A percentile compares a stretch with the other conserved stretches of the same genome.
phyloP scores from a whole-genome alignment of 1,140 invertebrate species.

The Drosophila tristis region DNA sequence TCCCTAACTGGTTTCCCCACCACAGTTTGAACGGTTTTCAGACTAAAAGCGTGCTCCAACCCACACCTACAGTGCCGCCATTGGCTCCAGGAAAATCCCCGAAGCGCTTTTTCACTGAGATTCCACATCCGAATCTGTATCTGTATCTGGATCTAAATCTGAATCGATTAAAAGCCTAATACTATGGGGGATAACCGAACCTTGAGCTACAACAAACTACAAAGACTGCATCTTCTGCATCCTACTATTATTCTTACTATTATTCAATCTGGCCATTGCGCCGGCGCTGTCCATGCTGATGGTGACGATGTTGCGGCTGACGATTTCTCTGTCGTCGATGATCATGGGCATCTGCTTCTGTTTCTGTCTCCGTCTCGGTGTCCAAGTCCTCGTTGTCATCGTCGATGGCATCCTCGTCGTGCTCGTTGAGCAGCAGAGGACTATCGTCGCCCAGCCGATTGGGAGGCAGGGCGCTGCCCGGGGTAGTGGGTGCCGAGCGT shows the following conservation, averaged over 20 bases:
- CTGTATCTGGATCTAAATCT: no score
- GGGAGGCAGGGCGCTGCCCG: slow-evolving; percentile 85
- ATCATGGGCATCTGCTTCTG: slow-evolving; percentile 25
- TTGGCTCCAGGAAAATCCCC: no score
- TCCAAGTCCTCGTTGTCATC: slow-evolving; percentile 58
- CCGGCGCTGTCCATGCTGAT: slow-evolving; percentile 24
- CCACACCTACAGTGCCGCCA: no score
- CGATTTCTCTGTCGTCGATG: not conserved
- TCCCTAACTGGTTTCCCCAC: no score
- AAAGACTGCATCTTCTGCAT: slow-evolving; percentile 6
- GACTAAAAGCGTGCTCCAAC: no score
- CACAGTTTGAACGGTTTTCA: no score
- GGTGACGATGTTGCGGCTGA: slow-evolving; percentile 3
- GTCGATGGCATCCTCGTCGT: slow-evolving; percentile 85
- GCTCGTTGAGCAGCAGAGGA: slow-evolving; percentile 86
- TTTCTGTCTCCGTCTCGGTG: slow-evolving; percentile 23
- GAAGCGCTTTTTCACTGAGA: no score
- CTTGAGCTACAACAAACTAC: slow-evolving; percentile 53
- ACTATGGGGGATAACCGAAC: slow-evolving; percentile 30
- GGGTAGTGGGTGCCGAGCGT: slow-evolving; percentile 90
- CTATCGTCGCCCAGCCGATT: slow-evolving; percentile 86
- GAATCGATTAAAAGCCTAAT: slow-evolving; percentile 46
- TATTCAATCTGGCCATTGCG: slow-evolving; percentile 39
- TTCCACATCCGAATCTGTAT: no score
- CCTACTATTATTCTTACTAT: slow-evolving; percentile 11